Conservation (phyloP, 2,113 vertebrate species). For the Fregata magnificens region DNA sequence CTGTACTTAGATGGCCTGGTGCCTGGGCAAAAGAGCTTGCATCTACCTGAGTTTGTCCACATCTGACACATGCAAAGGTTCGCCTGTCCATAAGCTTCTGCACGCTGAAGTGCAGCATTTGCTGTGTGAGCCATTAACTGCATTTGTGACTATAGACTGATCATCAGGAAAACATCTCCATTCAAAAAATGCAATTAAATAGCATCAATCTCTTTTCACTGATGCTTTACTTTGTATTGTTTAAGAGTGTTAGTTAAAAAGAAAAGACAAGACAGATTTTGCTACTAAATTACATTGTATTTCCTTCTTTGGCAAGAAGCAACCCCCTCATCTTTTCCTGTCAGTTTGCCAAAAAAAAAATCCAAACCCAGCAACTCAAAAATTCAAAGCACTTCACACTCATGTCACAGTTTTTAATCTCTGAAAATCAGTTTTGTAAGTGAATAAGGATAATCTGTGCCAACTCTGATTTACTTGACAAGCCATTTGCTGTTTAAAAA, state of each 20-base stretch:
- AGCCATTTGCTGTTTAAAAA: background rate
- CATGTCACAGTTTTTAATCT: background rate
- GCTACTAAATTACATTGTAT: background rate
- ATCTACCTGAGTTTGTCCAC: too few species aligned
- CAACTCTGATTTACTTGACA: background rate
- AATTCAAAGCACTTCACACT: background rate
- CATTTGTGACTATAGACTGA: background rate
- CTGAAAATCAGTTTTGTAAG: background rate
- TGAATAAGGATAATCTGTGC: background rate
- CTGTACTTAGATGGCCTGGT: too few species aligned
- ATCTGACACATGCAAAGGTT: fast-evolving
- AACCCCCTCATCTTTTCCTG: background rate
- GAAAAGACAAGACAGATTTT: background rate
- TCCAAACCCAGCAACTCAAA: background rate
- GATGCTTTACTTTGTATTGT: background rate
- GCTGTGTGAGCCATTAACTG: background rate
- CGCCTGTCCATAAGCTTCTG: background rate
- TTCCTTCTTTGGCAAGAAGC: background rate
- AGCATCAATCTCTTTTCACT: background rate
- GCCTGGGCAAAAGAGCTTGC: background rate
- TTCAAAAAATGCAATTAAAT: background rate
- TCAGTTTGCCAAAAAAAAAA: background rate
- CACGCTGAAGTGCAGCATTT: fast-evolving
- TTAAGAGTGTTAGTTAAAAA: background rate
- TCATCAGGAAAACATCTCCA: background rate